These are phyloP conservation scores for Solea senegalensis DNA, from an alignment of 2,113 vertebrate species.

Conservation along the genomic window DNA sequence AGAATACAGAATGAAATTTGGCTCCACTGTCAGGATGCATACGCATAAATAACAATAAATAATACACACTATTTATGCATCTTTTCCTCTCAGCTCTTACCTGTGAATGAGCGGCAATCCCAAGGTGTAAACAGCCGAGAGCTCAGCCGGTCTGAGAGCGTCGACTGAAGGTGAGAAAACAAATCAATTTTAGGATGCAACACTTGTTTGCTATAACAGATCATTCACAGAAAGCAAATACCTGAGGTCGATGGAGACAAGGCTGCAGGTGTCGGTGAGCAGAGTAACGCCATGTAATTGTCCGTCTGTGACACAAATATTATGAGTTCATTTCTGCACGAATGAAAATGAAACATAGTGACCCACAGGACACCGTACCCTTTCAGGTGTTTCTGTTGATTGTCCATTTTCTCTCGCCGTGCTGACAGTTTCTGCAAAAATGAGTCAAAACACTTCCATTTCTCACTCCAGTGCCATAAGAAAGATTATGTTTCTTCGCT, in stretches of 20 bases:
- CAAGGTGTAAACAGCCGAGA: slow-evolving; percentile 59
- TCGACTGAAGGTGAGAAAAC: slow-evolving; percentile 60
- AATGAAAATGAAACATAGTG: background rate
- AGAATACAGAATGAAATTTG: no score
- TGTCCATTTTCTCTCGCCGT: background rate
- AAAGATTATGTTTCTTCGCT: background rate
- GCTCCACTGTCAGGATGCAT: no score
- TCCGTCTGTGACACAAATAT: slow-evolving; percentile 50
- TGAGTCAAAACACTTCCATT: no score
- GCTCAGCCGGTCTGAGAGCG: slow-evolving; percentile 64
- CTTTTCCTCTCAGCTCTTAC: slow-evolving; percentile 33
- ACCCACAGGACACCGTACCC: slow-evolving; percentile 29
- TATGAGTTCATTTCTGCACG: background rate
- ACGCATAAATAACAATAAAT: background rate
- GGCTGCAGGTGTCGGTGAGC: slow-evolving; percentile 34
- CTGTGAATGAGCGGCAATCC: slow-evolving; percentile 56
- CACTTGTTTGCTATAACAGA: background rate
- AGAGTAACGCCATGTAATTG: slow-evolving; percentile 50
- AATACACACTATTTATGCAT: background rate
- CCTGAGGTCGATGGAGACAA: slow-evolving; percentile 61
- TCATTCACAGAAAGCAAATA: slow-evolving; percentile 16
- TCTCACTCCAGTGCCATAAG: no score
- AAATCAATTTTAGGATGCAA: background rate
- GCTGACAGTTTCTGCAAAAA: slow-evolving; percentile 20
- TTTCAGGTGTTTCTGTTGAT: slow-evolving; percentile 4